Evolutionary conservation across 2,888 invertebrate species (phyloP).

Genomic region (Ornithoptera priamus): DNA sequence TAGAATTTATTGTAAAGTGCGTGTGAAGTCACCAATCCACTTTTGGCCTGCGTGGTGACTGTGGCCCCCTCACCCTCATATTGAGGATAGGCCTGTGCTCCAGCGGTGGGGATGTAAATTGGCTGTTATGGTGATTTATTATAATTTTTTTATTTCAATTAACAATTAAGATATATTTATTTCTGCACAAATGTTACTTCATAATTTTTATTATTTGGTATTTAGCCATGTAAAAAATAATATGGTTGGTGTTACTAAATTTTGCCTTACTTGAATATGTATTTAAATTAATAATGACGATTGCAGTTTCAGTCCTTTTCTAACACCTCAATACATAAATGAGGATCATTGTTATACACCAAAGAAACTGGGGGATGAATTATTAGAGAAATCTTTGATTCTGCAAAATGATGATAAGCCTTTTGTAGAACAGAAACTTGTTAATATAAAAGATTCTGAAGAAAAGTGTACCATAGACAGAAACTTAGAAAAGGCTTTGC

Average conservation of each 20-base stretch:
- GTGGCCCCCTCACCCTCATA: too few relatives aligned
- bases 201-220: too few relatives aligned
- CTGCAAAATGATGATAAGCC: neutral
- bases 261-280: neutral
- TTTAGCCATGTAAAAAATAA: too few relatives aligned
- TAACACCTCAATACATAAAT: conserved; percentile 51
- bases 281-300: neutral
- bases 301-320: conserved; percentile 61
- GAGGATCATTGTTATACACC: conserved; percentile 53
- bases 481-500: conserved; percentile 59
- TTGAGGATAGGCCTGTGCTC: too few relatives aligned
- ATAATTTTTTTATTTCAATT: too few relatives aligned
- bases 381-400: conserved; percentile 9
- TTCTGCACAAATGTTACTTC: neutral
- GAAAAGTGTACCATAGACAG: conserved; percentile 53
- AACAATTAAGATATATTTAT: too few relatives aligned
- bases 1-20: too few relatives aligned
- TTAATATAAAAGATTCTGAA: conserved; percentile 26
- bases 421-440: neutral
- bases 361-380: conserved; percentile 36
- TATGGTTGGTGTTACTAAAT: too few relatives aligned
- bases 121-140: too few relatives aligned
- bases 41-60: too few relatives aligned
- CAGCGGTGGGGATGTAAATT: too few relatives aligned
- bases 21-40: too few relatives aligned